Percentiles rank a stretch among this genome's conserved stretches.
These are phyloP conservation scores for Achroia grisella DNA, from an alignment of 1,140 invertebrate genomes.

Conservation along the genomic window DNA sequence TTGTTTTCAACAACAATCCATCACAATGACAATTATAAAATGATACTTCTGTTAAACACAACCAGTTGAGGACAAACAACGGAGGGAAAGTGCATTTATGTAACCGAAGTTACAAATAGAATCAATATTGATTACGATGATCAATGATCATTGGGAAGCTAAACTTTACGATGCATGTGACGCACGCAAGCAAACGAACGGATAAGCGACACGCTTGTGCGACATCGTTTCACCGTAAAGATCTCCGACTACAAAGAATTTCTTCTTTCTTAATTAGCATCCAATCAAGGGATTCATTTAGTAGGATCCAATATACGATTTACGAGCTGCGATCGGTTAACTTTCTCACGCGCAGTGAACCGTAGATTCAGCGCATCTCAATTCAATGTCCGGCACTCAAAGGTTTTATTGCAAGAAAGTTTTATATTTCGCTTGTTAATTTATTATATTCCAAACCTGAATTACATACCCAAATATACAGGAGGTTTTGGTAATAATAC, in stretches of 20 bases:
- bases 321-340: constrained; percentile 30
- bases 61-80: too few relatives aligned
- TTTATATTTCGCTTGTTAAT: too few relatives aligned
- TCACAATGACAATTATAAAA: not conserved
- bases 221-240: constrained; percentile 35
- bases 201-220: constrained; percentile 7
- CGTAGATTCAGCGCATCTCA: constrained; percentile 29
- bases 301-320: constrained; percentile 43
- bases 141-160: constrained; percentile 42
- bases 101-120: constrained; percentile 50
- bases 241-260: constrained; percentile 31
- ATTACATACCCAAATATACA: too few relatives aligned
- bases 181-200: constrained; percentile 12
- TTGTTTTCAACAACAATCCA: too few relatives aligned
- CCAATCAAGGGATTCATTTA: constrained; percentile 62
- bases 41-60: not conserved
- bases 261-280: constrained; percentile 59
- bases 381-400: not conserved
- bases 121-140: constrained; percentile 61
- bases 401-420: too few relatives aligned
- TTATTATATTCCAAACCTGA: too few relatives aligned
- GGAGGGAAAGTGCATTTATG: constrained; percentile 63
- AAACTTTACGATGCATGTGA: constrained; percentile 32
- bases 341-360: constrained; percentile 49
- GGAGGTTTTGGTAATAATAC: too few relatives aligned